A percentile compares a stretch with the other conserved stretches of the same genome.
Evolutionary conservation across 2,113 vertebrate species (phyloP).

Genomic region (Chinchilla lanigera): DNA sequence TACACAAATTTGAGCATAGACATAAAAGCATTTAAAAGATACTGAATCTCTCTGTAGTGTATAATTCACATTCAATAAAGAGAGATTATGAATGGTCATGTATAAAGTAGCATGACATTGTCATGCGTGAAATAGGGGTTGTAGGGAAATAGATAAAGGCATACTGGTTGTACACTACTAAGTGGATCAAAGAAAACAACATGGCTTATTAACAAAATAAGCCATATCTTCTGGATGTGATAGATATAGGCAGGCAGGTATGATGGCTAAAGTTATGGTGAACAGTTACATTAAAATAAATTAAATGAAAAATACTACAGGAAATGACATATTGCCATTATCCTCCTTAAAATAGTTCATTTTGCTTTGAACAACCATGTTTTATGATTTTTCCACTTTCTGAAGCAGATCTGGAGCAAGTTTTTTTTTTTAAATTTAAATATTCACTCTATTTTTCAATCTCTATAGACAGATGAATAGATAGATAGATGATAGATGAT

Average conservation of each 20-base stretch:
- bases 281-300: neutral
- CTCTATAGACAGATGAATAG: too few species aligned
- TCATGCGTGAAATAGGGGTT: neutral
- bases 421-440: neutral
- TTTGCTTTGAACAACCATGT: neutral
- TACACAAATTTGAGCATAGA: neutral
- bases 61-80: neutral
- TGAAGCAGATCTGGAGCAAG: neutral
- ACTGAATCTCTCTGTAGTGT: neutral
- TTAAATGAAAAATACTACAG: neutral
- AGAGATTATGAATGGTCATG: neutral
- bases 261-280: neutral
- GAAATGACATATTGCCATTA: neutral
- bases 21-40: neutral
- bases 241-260: neutral
- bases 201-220: neutral
- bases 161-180: neutral
- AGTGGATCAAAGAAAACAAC: neutral
- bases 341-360: neutral
- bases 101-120: neutral
- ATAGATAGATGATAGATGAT: too few species aligned
- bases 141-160: neutral
- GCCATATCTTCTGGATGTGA: neutral
- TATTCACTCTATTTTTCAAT: neutral
- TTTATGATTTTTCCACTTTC: neutral